Evolutionary conservation across 2,888 invertebrate genomes (phyloP), one percentile per base, ranked within the genome.

Genomic region (Tenthredo mesomela): DNA sequence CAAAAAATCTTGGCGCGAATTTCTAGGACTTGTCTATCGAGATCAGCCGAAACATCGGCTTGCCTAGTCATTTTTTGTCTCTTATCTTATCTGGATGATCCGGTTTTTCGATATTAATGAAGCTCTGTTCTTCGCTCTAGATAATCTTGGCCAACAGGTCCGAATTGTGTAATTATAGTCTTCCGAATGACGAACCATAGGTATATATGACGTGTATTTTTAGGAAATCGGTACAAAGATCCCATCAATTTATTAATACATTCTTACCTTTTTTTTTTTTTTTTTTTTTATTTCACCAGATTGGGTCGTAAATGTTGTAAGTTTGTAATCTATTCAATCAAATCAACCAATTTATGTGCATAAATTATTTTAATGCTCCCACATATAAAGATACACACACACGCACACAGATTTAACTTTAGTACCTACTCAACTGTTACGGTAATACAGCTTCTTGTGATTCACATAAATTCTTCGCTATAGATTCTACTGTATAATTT

Each of bases 211-310:
- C 25, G 15, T 50, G 21, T 40, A 80, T 80, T 80, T 80, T 80
- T 80, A n/a, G 80, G 1, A 21, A 40, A 61, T 80, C 80, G 37
- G 37, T 61, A 15, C 2, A 77, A 50, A 80, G 80, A 58, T 40
- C 50, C 15, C 80, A 37, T 61, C 80, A n/a, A 61, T 40, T 21
- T 80, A 80, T 61, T 80, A 61, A 61, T 80, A 80, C 61, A 80
- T 61, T 75, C 40, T n/a, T 58, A 37, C 10, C 21, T 61, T 33
- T 33, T 33, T 33, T 33, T 2, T 33, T 33, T 33, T 33, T 33
- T 33, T 33, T 4, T 78, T 58, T 78, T 37, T 78, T 12, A 58
- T 58, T 78, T 15, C 40, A 37, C 12, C 50, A 15, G 10, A 75
- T 50, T 25, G 15, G 43, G 12, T 21, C 71, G 71, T 71, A 71